These are phyloP conservation scores for Porphyrio hochstetteri DNA, from an alignment of 2,113 vertebrate genomes.

Conservation along the genomic window DNA sequence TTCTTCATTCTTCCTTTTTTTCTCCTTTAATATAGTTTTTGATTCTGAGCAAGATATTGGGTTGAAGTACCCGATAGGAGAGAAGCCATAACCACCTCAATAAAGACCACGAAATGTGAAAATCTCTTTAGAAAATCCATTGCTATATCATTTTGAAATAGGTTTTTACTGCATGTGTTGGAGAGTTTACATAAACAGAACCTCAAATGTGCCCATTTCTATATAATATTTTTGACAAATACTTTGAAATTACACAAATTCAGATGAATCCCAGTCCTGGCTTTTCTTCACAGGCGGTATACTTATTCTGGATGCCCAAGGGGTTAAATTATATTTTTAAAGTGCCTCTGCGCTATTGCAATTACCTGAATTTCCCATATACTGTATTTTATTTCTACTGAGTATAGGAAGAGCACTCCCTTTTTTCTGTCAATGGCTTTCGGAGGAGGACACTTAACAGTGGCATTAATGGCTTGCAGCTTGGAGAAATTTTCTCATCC, in stretches of 20 bases:
- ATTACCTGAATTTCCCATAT: neutral
- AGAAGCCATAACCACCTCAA: neutral
- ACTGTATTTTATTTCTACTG: neutral
- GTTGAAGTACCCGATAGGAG: neutral
- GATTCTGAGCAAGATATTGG: neutral
- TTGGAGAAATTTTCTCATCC: slow-evolving; percentile 30
- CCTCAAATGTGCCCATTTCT: neutral
- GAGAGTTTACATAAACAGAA: neutral
- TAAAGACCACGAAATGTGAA: neutral
- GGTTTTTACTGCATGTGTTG: neutral
- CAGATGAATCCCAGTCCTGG: neutral
- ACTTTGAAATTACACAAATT: neutral
- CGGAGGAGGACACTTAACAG: slow-evolving; percentile 15
- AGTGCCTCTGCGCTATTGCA: neutral
- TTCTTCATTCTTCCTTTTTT: neutral
- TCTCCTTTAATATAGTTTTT: neutral
- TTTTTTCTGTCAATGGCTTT: neutral
- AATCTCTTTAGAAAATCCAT: neutral
- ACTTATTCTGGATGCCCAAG: neutral
- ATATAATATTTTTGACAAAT: neutral
- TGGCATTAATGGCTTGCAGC: slow-evolving; percentile 23
- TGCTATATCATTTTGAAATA: neutral
- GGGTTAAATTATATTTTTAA: neutral
- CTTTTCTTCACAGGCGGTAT: neutral
- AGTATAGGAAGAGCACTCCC: neutral